Base-by-base conservation (phyloP, 1,140 invertebrate species). In the Formica selysi region DNA sequence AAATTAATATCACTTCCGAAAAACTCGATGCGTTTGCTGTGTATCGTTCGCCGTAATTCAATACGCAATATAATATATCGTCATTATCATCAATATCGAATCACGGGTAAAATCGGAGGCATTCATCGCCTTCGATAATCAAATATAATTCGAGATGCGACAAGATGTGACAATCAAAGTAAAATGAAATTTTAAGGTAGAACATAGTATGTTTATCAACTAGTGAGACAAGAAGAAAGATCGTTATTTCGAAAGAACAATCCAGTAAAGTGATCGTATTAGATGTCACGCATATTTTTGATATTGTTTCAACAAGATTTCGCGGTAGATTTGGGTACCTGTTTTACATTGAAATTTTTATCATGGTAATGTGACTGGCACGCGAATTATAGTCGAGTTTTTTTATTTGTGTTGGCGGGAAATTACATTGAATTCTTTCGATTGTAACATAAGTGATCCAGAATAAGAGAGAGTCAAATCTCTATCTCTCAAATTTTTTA, bases 301-400 rank as follows among this genome's bases (percentile, higher is more conserved):
- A n/a, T 61, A 87, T 87, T 71, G 44, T 84, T 62, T 62, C 38
- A 54, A 76, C 29, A 44, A 36, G 38, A 61, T 61, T n/a, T 11
- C 79, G 19, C 36, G 13, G 19, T 74, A 80, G 81, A 11, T 57
- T 29, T 51, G 36, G 36, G 81, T 89, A 87, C 48, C 86, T 57
- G 10, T 26, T 70, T 88, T 67, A 19, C 26, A 11, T 44, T 62
- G 59, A 74, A 85, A 84, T 67, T 88, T 88, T 73, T 85, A 48
- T 38, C 71, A 19, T n/a, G 7, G 19, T 8, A 5, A 61, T 26
- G 5, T 36, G 32, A 78, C 48, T 10, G 19, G 11, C 68, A 26
- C 13, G 59, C 29, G 73, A 48, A 87, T 78, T 76, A 84, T 48
- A 48, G 62, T 36, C 13, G 16, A 57, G 36, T 4, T 38, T 32